Evolutionary conservation across 2,113 vertebrate genomes (phyloP).

Genomic region (Irena cyanogastra): DNA sequence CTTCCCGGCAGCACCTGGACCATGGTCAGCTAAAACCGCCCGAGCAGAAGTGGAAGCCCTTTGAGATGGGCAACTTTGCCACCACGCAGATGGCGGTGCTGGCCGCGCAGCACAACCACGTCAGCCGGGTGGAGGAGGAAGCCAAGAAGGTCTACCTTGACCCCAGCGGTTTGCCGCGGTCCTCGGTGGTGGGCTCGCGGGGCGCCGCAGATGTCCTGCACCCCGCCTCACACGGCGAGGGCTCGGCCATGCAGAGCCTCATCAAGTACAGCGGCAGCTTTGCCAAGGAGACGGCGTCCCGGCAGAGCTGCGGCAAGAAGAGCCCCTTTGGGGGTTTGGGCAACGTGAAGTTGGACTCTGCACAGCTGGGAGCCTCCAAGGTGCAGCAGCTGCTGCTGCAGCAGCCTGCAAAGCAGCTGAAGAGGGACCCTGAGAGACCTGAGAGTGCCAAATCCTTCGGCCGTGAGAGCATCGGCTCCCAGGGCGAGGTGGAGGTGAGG

Average conservation of each 20-base stretch:
- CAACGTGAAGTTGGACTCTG: conserved; percentile 76
- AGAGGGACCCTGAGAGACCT: conserved; percentile 88
- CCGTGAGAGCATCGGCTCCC: conserved; percentile 77
- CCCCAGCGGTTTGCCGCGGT: conserved; percentile 74
- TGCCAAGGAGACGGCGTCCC: conserved; percentile 77
- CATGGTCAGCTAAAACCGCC: conserved; percentile 58
- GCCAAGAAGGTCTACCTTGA: conserved; percentile 84
- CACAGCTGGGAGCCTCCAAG: conserved; percentile 58
- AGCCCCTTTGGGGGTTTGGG: conserved; percentile 91
- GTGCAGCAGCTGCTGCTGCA: conserved; percentile 74
- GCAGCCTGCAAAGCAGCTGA: conserved; percentile 76
- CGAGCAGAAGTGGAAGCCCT: conserved; percentile 89
- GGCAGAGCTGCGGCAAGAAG: conserved; percentile 78
- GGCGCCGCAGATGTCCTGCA: conserved; percentile 50
- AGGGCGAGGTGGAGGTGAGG: conserved; percentile 89
- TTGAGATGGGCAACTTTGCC: conserved; percentile 88
- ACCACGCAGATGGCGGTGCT: conserved; percentile 91
- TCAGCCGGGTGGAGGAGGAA: conserved; percentile 78
- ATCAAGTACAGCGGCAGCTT: conserved; percentile 98
- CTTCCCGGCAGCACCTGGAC: conserved; percentile 66
- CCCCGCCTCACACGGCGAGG: conserved; percentile 69
- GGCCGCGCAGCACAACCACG: conserved; percentile 87
- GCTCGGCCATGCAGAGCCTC: conserved; percentile 95
- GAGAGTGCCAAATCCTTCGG: conserved; percentile 90
- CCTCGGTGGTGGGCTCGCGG: conserved; percentile 48